Base-by-base conservation (phyloP, 1,140 invertebrate species). In the Palaemon carinicauda region DNA sequence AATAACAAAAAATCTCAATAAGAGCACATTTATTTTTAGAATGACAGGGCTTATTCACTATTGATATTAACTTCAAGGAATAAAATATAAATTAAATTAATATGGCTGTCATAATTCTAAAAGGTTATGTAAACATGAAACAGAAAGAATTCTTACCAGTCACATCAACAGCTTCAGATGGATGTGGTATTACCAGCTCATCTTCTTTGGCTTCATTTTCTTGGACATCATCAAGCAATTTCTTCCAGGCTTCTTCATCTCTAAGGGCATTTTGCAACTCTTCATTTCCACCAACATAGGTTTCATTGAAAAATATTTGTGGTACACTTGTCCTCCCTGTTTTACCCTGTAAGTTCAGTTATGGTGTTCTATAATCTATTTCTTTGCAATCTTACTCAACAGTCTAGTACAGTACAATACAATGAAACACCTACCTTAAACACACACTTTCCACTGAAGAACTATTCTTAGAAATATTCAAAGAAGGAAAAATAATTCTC, bases 281-380 rank as follows among this genome's bases (percentile, higher is more conserved):
- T 27, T 65, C 85, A 80, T 89, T 88, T 9, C 89, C 89, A 41
- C 89, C 89, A 50, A 89, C 80, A 51, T 85, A 85, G 0, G 60
- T 88, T 19, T 82, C 65, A 52, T 89, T 89, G 73, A 89, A 89
- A 71, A 89, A 89, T 51, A 89, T 89, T 50, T 89, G 89, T n/a
- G 89, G 89, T 3, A 89, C 89, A 69, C 87, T 89, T 19, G 82
- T 85, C 60, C 86, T 88, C 1, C 82, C 79, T 21, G 89, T 89
- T 75, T 82, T 80, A 33, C 88, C 85, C 82, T 88, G 74, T 24
- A 65, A 79, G 60, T 80, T n/a, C 50, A 21, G 69, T 27, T 54
- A 51, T 29, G 0, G 81, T 17, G 9, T 60, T 27, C 17, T 60
- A 27, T 60, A n/a, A 14, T 60, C 1, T 60, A 2, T 2, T 15